Conservation (phyloP, 1,140 invertebrate species). For the Aphelenchoides besseyi region DNA sequence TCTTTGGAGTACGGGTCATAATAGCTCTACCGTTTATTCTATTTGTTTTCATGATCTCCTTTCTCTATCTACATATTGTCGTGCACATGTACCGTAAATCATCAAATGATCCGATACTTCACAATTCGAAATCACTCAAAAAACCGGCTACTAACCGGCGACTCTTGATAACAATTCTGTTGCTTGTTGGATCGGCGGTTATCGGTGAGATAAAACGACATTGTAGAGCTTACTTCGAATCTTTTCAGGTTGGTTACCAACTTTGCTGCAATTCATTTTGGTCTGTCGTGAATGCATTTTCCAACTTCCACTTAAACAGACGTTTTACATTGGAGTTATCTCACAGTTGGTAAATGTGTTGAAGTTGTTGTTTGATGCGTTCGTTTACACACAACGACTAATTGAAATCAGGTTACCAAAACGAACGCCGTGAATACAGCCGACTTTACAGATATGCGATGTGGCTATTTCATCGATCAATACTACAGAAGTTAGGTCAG, state of each 20-base stretch:
- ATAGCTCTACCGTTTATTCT: slow-evolving; percentile 49
- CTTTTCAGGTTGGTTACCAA: slow-evolving; percentile 51
- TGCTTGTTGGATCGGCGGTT: slow-evolving; percentile 49
- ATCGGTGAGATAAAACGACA: slow-evolving; percentile 30
- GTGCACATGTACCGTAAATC: slow-evolving; percentile 45
- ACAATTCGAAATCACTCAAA: slow-evolving; percentile 2
- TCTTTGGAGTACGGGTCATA: slow-evolving; percentile 27
- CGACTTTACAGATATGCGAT: slow-evolving; percentile 55
- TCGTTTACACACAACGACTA: slow-evolving; percentile 50
- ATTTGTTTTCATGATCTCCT: slow-evolving; percentile 46
- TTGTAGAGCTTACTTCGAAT: not conserved
- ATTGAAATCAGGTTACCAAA: slow-evolving; percentile 51
- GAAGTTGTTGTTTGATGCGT: slow-evolving; percentile 48
- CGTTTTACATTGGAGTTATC: slow-evolving; percentile 39
- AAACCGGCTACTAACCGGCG: slow-evolving; percentile 40
- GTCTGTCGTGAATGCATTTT: slow-evolving; percentile 46
- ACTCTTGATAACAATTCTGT: slow-evolving; percentile 47
- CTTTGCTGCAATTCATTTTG: slow-evolving; percentile 40
- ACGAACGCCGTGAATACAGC: too few species aligned
- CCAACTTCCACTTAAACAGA: slow-evolving; percentile 24
- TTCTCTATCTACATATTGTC: slow-evolving; percentile 51
- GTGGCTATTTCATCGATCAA: slow-evolving; percentile 35
- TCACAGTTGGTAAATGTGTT: slow-evolving; percentile 45
- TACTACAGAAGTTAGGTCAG: too few species aligned
- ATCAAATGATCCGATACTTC: slow-evolving; percentile 42